Base-by-base conservation (phyloP, 2,888 invertebrate genomes). In the Isoperla grammatica region DNA sequence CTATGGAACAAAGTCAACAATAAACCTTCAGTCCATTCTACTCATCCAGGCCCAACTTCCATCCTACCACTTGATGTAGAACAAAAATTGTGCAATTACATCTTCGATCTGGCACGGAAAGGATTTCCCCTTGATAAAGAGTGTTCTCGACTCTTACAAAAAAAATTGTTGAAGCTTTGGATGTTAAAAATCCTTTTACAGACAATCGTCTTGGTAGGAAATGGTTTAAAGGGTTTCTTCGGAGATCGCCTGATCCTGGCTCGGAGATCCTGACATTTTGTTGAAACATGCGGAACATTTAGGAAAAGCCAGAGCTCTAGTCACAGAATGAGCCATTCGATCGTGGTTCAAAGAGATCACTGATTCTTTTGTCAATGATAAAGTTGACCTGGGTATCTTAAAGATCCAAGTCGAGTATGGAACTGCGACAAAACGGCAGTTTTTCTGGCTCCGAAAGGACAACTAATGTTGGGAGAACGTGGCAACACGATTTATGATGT, bases 341-440 rank as follows among this genome's bases (percentile, higher is more conserved):
- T 11, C n/a, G 15, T 59, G 59, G 59, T 59, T 59, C 17, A n/a
- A 5, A 19, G 40, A 20, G 22, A 42, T 59, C 11, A 2, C 35
- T 11, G 40, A 12, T 22, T 29, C 20, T 53, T 15, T 59, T 13
- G 54, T 39, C 11, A 19, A 37, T 3, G 23, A 59, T 17, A 23
- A 12, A n/a, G 29, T 45, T 13, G n/a, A n/a, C n/a, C n/a, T n/a
- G n/a, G n/a, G n/a, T n/a, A 29, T 59, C n/a, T 19, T 29, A 45
- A 57, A 46, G 60, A 29, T 11, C 48, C 48, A 9, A 20, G 12
- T 6, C 23, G 48, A n/a, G 15, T 48, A 5, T 69, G 64, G 48
- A 64, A 68, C 61, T 64, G 67, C 63, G 67, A 69, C 49, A 67
- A 69, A 64, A 67, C 66, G 1, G 64, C 63, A 11, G 61, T 68